Evolutionary conservation across 2,113 vertebrate genomes (phyloP).

Genomic region (Triplophysa tibetana): DNA sequence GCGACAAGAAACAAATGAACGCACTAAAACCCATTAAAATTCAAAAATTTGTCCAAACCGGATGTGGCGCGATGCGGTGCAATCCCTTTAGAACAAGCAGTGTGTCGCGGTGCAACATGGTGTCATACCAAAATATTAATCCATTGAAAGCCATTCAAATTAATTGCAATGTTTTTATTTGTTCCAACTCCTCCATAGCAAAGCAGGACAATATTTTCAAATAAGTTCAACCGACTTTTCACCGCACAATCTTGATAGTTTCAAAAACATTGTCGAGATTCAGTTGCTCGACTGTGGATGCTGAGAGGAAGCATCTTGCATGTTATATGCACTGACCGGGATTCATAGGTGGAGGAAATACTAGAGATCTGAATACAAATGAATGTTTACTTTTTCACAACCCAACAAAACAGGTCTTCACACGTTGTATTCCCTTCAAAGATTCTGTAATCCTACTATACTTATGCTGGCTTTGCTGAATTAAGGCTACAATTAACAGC

Average conservation of each 20-base stretch:
- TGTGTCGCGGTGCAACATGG: too few relatives aligned
- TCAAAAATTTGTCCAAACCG: too few relatives aligned
- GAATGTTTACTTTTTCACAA: background rate
- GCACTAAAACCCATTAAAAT: too few relatives aligned
- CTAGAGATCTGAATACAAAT: constrained; percentile 4
- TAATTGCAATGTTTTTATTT: background rate
- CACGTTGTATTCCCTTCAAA: background rate
- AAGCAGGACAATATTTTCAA: background rate
- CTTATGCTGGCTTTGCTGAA: constrained; percentile 14
- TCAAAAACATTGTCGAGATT: constrained; percentile 8
- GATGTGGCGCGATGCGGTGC: too few relatives aligned
- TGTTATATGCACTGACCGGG: constrained; percentile 26
- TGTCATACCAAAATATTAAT: too few relatives aligned
- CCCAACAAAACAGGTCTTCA: background rate
- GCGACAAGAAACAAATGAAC: too few relatives aligned
- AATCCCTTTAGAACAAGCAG: too few relatives aligned
- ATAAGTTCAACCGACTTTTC: background rate
- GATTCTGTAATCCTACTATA: background rate
- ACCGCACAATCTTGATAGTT: background rate
- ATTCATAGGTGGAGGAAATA: background rate
- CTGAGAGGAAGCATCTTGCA: constrained; percentile 16
- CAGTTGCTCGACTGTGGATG: background rate
- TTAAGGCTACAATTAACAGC: constrained; percentile 50
- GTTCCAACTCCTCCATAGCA: too few relatives aligned
- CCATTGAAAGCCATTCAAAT: too few relatives aligned